These are phyloP conservation scores for Clarias laeviceps DNA, from an alignment of 2,797 vertebrate genomes.

Conservation along the genomic window DNA sequence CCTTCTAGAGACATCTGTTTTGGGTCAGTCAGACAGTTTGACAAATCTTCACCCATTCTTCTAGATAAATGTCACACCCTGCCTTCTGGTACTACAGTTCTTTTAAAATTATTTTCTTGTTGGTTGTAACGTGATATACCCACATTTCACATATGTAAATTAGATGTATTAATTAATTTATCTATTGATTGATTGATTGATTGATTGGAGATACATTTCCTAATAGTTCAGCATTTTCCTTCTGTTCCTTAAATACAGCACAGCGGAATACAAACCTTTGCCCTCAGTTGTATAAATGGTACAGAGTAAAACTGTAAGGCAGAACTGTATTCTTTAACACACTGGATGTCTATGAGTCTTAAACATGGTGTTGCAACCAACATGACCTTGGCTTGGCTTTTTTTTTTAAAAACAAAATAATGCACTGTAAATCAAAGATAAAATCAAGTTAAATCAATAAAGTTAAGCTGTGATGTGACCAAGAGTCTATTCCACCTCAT, in stretches of 20 bases:
- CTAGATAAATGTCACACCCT: background rate
- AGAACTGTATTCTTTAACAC: slow-evolving; percentile 9
- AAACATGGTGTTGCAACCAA: background rate
- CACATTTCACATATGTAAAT: background rate
- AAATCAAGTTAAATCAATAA: background rate
- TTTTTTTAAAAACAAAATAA: background rate
- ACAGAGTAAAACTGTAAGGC: slow-evolving; percentile 1
- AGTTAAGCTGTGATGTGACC: background rate
- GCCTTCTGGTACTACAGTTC: background rate
- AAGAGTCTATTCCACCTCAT: slow-evolving; percentile 3
- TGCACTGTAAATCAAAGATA: background rate
- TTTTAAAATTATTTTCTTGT: background rate
- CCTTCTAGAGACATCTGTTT: background rate
- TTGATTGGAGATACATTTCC: background rate
- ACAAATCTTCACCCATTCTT: background rate
- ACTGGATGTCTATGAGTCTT: background rate
- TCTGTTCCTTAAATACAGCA: background rate
- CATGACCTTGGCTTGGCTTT: background rate
- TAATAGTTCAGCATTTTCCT: background rate
- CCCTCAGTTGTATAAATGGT: background rate
- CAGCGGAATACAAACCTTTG: background rate
- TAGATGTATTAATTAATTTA: background rate
- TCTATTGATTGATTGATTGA: background rate
- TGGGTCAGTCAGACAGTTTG: background rate
- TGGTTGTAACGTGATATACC: background rate